Evolutionary conservation across 2,888 invertebrate species (phyloP).

Genomic region (Hecatera dysodea): DNA sequence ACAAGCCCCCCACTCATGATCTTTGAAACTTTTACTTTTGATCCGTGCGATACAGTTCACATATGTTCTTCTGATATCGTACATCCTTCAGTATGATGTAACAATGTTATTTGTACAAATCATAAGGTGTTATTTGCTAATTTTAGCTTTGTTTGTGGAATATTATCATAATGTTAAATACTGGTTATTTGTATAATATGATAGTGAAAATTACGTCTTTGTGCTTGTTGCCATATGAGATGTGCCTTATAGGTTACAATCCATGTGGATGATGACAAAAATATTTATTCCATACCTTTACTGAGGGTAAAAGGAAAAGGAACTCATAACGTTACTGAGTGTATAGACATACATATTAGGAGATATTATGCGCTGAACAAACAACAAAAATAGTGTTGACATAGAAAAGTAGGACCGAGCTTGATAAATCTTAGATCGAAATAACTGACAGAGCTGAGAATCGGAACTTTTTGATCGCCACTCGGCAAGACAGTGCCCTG

Average conservation of each 20-base stretch:
- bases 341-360: background rate
- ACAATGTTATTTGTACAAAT: constrained; percentile 42
- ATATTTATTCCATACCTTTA: too few relatives aligned
- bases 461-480: background rate
- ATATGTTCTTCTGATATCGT: background rate
- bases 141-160: constrained; percentile 23
- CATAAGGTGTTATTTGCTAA: constrained; percentile 41
- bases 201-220: constrained; percentile 25
- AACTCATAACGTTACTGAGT: background rate
- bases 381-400: background rate
- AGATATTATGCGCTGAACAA: background rate
- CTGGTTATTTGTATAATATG: constrained; percentile 27
- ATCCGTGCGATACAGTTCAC: background rate
- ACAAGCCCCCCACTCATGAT: too few relatives aligned
- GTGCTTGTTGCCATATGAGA: background rate
- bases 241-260: background rate
- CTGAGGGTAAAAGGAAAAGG: background rate
- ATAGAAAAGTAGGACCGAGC: background rate
- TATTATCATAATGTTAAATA: constrained; percentile 32
- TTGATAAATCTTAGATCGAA: background rate
- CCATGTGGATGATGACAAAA: background rate
- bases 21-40: too few relatives aligned
- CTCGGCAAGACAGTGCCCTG: too few relatives aligned
- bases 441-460: background rate
- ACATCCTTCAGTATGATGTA: constrained; percentile 17